These are phyloP conservation scores for Apotomis capreana DNA, from an alignment of 2,888 invertebrate genomes.

Conservation along the genomic window DNA sequence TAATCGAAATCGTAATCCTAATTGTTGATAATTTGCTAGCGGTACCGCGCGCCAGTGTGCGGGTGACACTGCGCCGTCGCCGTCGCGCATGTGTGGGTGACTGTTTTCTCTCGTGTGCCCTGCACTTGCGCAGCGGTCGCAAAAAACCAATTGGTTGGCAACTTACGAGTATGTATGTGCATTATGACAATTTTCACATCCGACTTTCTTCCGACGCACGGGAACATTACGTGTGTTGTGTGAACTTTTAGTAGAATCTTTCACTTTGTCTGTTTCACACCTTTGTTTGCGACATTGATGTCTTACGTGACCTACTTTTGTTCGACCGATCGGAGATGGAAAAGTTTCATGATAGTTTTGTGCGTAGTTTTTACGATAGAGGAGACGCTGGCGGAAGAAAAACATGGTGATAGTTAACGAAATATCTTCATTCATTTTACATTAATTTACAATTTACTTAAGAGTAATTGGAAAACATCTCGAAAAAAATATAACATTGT, in stretches of 20 bases:
- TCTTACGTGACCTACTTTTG: conserved; percentile 57
- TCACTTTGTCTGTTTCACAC: conserved; percentile 62
- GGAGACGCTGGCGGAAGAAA: conserved; percentile 41
- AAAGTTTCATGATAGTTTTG: conserved; percentile 43
- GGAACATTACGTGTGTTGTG: conserved; percentile 50
- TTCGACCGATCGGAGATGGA: conserved; percentile 48
- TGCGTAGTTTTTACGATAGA: not conserved
- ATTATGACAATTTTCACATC: conserved; percentile 81
- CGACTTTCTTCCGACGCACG: conserved; percentile 74
- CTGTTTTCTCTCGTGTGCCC: conserved; percentile 63
- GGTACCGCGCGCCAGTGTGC: conserved; percentile 44
- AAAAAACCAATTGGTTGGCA: conserved; percentile 68
- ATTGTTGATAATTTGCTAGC: conserved; percentile 1
- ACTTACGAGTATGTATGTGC: conserved; percentile 53
- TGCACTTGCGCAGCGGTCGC: conserved; percentile 53
- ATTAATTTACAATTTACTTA: conserved; percentile 81
- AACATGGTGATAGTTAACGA: conserved; percentile 70
- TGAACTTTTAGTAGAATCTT: conserved; percentile 59
- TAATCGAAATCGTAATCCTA: not conserved
- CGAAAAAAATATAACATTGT: conserved; percentile 74
- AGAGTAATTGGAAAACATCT: conserved; percentile 67
- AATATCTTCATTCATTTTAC: conserved; percentile 81
- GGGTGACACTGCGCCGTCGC: conserved; percentile 54
- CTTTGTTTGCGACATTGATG: conserved; percentile 70
- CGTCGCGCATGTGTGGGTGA: conserved; percentile 48